phyloP scores from a whole-genome alignment of 2,888 invertebrate genomes.

The Eretmocerus hayati region DNA sequence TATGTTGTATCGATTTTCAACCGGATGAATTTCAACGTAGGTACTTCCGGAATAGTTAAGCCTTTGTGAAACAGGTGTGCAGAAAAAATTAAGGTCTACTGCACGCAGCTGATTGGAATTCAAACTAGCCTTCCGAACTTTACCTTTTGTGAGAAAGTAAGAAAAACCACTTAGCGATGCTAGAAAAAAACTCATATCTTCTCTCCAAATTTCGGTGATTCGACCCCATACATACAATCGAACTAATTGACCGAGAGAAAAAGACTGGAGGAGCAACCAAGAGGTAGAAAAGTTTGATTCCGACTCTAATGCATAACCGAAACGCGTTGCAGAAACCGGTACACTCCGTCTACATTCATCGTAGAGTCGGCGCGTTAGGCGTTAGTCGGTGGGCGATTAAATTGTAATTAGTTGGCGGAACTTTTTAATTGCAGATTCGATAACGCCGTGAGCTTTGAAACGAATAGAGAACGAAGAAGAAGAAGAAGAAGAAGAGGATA shows the following conservation, averaged over 20 bases:
- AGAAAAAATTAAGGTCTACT: too few relatives aligned
- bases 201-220: slow-evolving; percentile 7
- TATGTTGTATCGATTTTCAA: too few relatives aligned
- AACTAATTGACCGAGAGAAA: too few relatives aligned
- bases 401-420: slow-evolving; percentile 44
- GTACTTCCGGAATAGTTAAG: too few relatives aligned
- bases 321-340: too few relatives aligned
- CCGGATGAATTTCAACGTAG: too few relatives aligned
- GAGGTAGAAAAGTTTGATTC: slow-evolving; percentile 12
- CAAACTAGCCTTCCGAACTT: too few relatives aligned
- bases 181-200: slow-evolving; percentile 12
- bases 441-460: slow-evolving; percentile 28
- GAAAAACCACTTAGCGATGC: slow-evolving; percentile 17
- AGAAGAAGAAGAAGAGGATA: not conserved
- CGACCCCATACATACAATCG: not conserved
- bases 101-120: too few relatives aligned
- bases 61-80: too few relatives aligned
- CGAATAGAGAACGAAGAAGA: not conserved
- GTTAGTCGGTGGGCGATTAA: slow-evolving; percentile 38
- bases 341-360: not conserved
- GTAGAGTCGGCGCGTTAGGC: not conserved
- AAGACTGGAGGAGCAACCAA: too few relatives aligned
- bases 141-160: too few relatives aligned
- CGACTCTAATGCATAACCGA: not conserved
- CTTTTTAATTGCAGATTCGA: slow-evolving; percentile 46